These are phyloP conservation scores for Phaethornis superciliosus DNA, from an alignment of 2,113 vertebrate species.

Conservation along the genomic window DNA sequence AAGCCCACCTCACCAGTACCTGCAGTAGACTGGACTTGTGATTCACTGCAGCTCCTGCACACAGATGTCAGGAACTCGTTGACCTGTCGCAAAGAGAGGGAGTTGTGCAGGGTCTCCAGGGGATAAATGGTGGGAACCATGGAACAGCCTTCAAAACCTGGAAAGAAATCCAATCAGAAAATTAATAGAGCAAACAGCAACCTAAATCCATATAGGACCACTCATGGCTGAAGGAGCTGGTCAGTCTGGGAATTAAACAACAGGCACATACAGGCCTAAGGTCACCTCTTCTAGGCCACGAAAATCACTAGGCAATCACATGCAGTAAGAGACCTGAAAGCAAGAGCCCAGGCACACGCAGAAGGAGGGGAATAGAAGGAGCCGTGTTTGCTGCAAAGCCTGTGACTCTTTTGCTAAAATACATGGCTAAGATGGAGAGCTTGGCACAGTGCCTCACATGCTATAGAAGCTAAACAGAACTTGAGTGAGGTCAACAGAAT, in stretches of 20 bases:
- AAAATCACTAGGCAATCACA: constrained; percentile 6
- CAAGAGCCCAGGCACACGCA: background rate
- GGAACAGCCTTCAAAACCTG: constrained; percentile 98
- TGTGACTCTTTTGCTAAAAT: background rate
- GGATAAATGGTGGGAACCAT: constrained; percentile 99
- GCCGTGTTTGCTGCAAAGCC: background rate
- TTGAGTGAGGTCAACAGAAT: background rate
- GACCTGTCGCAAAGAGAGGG: constrained; percentile 94
- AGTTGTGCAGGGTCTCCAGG: constrained; percentile 97
- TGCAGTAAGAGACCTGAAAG: constrained; percentile 50
- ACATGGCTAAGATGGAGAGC: background rate
- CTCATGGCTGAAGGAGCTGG: background rate
- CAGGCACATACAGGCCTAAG: constrained; percentile 9
- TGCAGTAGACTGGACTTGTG: constrained; percentile 82
- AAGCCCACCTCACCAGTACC: constrained; percentile 71
- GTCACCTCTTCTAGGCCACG: background rate
- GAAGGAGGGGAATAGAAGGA: background rate
- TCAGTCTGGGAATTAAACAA: background rate
- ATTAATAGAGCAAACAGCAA: constrained; percentile 9
- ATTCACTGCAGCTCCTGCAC: constrained; percentile 85
- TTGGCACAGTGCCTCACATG: background rate
- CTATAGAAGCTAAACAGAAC: background rate
- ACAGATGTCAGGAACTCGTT: constrained; percentile 88
- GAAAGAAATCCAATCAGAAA: constrained; percentile 67
- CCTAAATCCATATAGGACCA: background rate